Conservation (phyloP, 2,797 vertebrate species). For the Champsocephalus gunnari region DNA sequence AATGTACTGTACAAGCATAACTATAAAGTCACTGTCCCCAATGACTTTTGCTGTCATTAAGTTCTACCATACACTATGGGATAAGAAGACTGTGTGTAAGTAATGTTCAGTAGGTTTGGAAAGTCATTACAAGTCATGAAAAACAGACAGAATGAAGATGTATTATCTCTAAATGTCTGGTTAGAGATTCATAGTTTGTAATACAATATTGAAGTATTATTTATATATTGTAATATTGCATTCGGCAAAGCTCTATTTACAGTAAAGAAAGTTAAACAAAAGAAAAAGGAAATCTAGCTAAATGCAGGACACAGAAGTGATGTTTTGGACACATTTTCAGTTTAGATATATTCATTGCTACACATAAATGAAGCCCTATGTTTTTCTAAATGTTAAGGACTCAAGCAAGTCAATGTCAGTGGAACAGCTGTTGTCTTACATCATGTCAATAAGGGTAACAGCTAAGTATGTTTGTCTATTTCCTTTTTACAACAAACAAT, state of each 20-base stretch:
- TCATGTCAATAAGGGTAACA: background rate
- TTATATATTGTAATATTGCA: background rate
- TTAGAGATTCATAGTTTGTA: background rate
- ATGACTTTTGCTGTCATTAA: background rate
- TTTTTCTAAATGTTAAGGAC: background rate
- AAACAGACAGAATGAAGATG: background rate
- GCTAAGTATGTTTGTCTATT: background rate
- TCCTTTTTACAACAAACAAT: background rate
- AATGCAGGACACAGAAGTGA: background rate
- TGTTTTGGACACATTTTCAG: background rate
- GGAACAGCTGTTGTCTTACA: background rate
- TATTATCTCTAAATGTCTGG: background rate
- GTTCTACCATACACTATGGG: background rate
- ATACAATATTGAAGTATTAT: background rate
- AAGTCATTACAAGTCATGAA: background rate
- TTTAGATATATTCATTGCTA: background rate
- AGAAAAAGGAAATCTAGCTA: background rate
- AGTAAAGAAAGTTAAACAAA: background rate
- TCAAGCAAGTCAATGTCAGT: background rate
- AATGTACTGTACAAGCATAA: constrained; percentile 8
- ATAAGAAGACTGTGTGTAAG: background rate
- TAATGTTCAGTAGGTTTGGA: background rate
- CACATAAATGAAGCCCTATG: background rate
- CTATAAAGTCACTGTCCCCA: background rate
- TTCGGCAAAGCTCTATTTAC: background rate